phyloP scores from a whole-genome alignment of 1,140 invertebrate species.

The Macrobrachium rosenbergii region DNA sequence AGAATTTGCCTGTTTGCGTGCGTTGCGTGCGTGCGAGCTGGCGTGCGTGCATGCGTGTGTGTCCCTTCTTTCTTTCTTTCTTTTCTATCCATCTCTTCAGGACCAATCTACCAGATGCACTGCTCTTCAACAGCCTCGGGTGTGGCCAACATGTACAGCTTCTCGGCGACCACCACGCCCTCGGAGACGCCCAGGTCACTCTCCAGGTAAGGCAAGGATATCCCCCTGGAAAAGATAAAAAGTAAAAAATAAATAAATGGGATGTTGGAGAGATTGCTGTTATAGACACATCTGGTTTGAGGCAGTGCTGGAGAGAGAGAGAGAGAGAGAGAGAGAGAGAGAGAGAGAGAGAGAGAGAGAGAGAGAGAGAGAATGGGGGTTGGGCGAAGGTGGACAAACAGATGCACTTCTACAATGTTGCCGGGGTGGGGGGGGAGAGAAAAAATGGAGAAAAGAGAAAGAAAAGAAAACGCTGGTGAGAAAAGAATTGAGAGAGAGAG shows the following conservation, averaged over 20 bases:
- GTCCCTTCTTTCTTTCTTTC: background rate
- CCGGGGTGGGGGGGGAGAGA: background rate
- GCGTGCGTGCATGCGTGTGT: too few species aligned
- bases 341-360: background rate
- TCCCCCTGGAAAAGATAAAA: background rate
- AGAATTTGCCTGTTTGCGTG: too few species aligned
- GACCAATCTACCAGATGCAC: slow-evolving; percentile 68
- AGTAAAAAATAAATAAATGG: background rate
- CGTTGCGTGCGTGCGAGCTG: too few species aligned
- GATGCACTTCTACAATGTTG: too few species aligned
- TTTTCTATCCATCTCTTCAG: slow-evolving; percentile 49
- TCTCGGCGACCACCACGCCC: slow-evolving; percentile 66
- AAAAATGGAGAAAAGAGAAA: background rate
- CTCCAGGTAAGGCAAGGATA: slow-evolving; percentile 44
- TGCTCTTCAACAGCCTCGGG: slow-evolving; percentile 68
- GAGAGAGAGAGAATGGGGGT: background rate
- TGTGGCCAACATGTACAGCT: slow-evolving; percentile 69
- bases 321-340: slow-evolving; percentile 5
- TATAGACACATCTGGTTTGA: too few species aligned
- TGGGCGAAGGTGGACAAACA: background rate
- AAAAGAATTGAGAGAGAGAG: background rate
- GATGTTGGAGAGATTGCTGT: too few species aligned
- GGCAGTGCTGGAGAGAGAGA: background rate
- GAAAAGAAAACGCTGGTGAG: background rate
- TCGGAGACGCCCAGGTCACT: slow-evolving; percentile 53